Base-by-base conservation (phyloP, 2,888 invertebrate species). In the Megastigmus dorsalis region DNA sequence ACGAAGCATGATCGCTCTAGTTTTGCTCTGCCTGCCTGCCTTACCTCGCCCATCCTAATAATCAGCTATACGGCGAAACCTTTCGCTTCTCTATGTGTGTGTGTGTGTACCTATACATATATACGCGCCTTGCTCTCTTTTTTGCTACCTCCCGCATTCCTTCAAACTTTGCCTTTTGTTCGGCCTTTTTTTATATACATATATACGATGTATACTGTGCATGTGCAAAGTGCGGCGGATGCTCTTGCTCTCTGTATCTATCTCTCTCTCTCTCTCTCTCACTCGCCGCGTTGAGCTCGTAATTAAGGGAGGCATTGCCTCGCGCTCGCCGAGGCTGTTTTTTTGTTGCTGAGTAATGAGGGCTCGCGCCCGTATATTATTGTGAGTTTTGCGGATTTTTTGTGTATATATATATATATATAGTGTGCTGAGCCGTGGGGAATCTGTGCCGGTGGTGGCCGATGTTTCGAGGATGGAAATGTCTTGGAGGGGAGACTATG, bases 1-100 rank as follows among this genome's bases (percentile, higher is more conserved):
- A 77, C 75, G 73, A 74, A 62, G 74, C 73, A 67, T 60, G 60
- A 75, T 75, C 63, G 59, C 41, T 69, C 38, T 30, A 62, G 52
- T 70, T 70, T 62, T 70, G n/a, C 48, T 57, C 48, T 48, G 13
- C 10, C 55, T 43, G 20, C 3, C 45, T 28, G 6, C 1, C 13
- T 33, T 23, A 48, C 9, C 20, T 48, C n/a, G 36, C 26, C 18
- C 28, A 48, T 48, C n/a, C 43, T 15, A 43, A 43, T 54, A 20
- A 54, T 41, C 66, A 38, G 38, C 54, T 9, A 23, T 10, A n/a
- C 3, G 28, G 3, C 28, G 65, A n/a, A n/a, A n/a, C n/a, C n/a
- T n/a, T n/a, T n/a, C n/a, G n/a, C n/a, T n/a, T n/a, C n/a, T n/a
- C n/a, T n/a, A n/a, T n/a, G n/a, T n/a, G n/a, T n/a, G n/a, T n/a